Conservation (phyloP, 2,113 vertebrate species). For the Sakesphorus luctuosus region DNA sequence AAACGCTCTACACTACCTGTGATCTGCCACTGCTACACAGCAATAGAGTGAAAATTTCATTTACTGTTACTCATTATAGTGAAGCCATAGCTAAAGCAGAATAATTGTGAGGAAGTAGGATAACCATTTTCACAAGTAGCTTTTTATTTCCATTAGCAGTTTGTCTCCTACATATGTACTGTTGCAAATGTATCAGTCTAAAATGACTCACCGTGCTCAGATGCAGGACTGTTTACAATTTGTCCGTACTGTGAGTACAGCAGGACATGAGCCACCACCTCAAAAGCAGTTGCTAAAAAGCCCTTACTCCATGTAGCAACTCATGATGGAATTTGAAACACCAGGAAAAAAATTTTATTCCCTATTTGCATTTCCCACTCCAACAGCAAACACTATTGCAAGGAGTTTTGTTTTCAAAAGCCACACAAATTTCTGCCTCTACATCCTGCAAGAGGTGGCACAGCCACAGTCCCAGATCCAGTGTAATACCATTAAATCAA, state of each 20-base stretch:
- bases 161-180: not conserved
- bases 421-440: not conserved
- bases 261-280: not conserved
- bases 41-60: slow-evolving; percentile 39
- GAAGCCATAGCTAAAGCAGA: slow-evolving; percentile 44
- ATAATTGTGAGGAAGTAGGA: slow-evolving; percentile 22
- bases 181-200: not conserved
- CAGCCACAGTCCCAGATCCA: not conserved
- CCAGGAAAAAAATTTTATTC: not conserved
- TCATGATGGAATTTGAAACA: rapidly evolving
- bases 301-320: not conserved
- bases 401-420: not conserved
- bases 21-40: not conserved
- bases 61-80: slow-evolving; percentile 45
- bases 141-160: slow-evolving; percentile 27
- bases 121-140: not conserved
- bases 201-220: not conserved
- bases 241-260: not conserved
- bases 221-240: not conserved
- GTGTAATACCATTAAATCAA: not conserved
- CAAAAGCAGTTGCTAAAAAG: not conserved
- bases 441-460: not conserved
- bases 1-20: slow-evolving; percentile 15
- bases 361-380: not conserved
- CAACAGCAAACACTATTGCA: not conserved